Evolutionary conservation across 2,888 invertebrate species (phyloP).

Genomic region (Stenodera caucasica): DNA sequence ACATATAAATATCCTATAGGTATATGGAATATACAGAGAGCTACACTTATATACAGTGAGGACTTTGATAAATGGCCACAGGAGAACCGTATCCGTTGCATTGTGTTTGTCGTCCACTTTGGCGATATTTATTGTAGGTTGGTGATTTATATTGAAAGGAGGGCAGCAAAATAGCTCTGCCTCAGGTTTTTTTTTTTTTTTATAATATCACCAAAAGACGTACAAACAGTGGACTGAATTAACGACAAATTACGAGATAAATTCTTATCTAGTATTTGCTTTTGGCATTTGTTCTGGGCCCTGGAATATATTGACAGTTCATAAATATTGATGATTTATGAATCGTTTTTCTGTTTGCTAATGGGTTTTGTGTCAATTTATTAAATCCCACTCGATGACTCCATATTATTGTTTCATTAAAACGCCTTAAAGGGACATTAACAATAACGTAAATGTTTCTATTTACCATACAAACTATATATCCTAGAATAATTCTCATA

Average conservation of each 20-base stretch:
- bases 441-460: conserved; percentile 1
- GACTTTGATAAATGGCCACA: conserved; percentile 26
- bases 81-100: conserved; percentile 37
- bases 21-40: neutral
- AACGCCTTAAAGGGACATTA: conserved; percentile 3
- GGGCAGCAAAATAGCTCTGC: conserved; percentile 36
- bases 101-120: conserved; percentile 51
- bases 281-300: conserved; percentile 23
- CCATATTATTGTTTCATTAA: conserved; percentile 21
- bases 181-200: conserved; percentile 24
- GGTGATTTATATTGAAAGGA: conserved; percentile 44
- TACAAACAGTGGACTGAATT: conserved; percentile 41
- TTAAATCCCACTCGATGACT: conserved; percentile 18
- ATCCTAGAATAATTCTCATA: neutral
- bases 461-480: neutral
- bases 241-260: conserved; percentile 44
- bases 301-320: conserved; percentile 26
- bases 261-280: conserved; percentile 30
- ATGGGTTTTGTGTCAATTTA: conserved; percentile 26
- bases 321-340: conserved; percentile 28
- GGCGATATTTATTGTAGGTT: conserved; percentile 47
- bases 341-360: conserved; percentile 22
- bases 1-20: neutral
- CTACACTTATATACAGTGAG: conserved; percentile 9
- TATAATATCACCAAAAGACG: conserved; percentile 39